Base-by-base conservation (phyloP, 2,888 invertebrate genomes). In the Mesochorus sp. region DNA sequence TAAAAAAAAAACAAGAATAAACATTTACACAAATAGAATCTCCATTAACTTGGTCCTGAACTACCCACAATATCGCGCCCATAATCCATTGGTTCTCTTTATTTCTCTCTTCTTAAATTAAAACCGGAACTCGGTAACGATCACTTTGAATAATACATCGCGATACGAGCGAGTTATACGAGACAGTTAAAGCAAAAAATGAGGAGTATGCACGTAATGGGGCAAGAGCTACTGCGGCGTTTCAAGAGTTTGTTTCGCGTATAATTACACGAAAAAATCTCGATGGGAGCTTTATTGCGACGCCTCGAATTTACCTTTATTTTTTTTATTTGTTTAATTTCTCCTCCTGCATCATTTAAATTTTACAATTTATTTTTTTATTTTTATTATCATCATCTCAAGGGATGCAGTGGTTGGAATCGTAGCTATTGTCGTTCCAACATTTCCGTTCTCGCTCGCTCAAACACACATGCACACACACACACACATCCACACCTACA, bases 281-380 rank as follows among this genome's bases (percentile, higher is more conserved):
- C 68, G 75, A 80, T 81, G 72, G n/a, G n/a, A 73, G 76, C 57
- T 80, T 80, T 68, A 75, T 80, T 72, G 79, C 80, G 62, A 44
- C 66, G 51, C 66, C 47, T 62, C 74, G 49, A 68, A 75, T 62
- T 55, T 62, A 31, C 47, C 47, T 39, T 26, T 31, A 10, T 8
- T 10, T 34, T 44, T 49, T 31, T 12, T 14, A 19, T 12, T 31
- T 55, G 17, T 39, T 34, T 12, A 57, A 6, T 19, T 21, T 53
- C 34, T 10, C 21, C 47, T 53, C 24, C 37, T 28, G 4, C 47
- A 42, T 39, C 64, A 55, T 67, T 62, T 39, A 28, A 53, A 62
- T 77, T 72, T 61, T 53, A 53, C 57, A 59, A 76, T 72, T 79
- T 57, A 73, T 76, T 79, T 72, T 76, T 76, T n/a, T n/a, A n/a